A percentile compares a stretch with the other conserved stretches of the same genome.
phyloP scores from a whole-genome alignment of 2,797 vertebrate genomes.

The Garrulus glandarius region DNA sequence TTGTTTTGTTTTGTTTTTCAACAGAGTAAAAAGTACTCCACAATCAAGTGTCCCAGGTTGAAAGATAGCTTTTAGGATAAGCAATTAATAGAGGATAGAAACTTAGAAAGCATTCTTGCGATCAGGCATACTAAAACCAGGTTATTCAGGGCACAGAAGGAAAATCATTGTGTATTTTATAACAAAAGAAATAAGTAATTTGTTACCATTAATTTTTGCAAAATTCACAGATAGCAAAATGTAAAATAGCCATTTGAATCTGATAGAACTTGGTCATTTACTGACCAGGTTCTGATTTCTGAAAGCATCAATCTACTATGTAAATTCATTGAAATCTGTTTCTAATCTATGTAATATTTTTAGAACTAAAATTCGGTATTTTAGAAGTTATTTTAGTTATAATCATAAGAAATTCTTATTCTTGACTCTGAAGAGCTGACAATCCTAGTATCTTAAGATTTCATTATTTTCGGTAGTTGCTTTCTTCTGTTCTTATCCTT shows the following conservation, averaged over 20 bases:
- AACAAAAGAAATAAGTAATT: neutral
- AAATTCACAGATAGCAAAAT: neutral
- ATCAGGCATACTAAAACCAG: neutral
- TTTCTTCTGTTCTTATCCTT: neutral
- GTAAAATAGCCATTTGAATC: neutral
- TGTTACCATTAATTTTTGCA: neutral
- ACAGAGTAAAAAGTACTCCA: neutral
- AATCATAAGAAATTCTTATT: neutral
- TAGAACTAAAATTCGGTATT: neutral
- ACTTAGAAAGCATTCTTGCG: neutral
- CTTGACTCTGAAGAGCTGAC: neutral
- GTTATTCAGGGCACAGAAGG: neutral
- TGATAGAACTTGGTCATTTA: neutral
- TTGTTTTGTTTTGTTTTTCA: neutral
- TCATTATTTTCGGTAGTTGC: neutral
- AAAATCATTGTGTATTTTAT: neutral
- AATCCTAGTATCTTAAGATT: neutral
- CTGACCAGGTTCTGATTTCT: neutral
- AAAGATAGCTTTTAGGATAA: neutral
- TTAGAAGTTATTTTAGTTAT: neutral
- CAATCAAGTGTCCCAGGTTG: neutral
- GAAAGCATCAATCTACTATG: neutral
- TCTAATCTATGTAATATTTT: neutral
- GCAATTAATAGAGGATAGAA: neutral
- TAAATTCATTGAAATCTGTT: neutral